Evolutionary conservation across 2,113 vertebrate species (phyloP).

Genomic region (Zapornia atra): DNA sequence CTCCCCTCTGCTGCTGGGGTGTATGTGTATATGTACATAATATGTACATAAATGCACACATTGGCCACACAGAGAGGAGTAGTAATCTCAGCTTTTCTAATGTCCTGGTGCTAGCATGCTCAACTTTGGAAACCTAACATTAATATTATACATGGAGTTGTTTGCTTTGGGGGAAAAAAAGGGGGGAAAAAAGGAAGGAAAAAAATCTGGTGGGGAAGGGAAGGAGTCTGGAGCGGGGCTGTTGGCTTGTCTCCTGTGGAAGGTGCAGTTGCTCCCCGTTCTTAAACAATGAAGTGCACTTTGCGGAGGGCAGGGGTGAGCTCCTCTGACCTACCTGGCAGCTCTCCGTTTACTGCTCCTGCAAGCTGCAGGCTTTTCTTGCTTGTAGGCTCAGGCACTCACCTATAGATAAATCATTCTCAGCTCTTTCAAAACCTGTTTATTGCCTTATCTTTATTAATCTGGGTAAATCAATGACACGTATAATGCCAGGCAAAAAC

Average conservation of each 20-base stretch:
- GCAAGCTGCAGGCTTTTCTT: background rate
- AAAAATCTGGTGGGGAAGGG: background rate
- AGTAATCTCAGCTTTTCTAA: background rate
- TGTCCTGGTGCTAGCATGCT: background rate
- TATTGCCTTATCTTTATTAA: background rate
- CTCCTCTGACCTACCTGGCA: slow-evolving; percentile 44
- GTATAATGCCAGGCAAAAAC: background rate
- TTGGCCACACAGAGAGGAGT: background rate
- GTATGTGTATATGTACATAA: background rate
- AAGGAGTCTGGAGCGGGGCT: background rate
- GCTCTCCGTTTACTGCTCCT: background rate
- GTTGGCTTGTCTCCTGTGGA: background rate
- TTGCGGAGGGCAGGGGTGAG: background rate
- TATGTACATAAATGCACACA: background rate
- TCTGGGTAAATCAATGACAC: background rate
- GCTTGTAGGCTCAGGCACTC: background rate
- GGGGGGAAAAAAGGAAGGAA: too few species aligned
- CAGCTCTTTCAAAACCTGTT: background rate
- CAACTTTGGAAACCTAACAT: background rate
- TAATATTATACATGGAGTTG: background rate
- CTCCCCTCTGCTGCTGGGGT: background rate
- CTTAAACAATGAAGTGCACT: background rate
- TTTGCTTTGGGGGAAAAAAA: background rate
- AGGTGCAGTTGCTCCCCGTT: background rate
- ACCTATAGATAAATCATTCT: background rate